Conservation (phyloP, 2,888 invertebrate species). For the Himalopsyche kuldschensis region DNA sequence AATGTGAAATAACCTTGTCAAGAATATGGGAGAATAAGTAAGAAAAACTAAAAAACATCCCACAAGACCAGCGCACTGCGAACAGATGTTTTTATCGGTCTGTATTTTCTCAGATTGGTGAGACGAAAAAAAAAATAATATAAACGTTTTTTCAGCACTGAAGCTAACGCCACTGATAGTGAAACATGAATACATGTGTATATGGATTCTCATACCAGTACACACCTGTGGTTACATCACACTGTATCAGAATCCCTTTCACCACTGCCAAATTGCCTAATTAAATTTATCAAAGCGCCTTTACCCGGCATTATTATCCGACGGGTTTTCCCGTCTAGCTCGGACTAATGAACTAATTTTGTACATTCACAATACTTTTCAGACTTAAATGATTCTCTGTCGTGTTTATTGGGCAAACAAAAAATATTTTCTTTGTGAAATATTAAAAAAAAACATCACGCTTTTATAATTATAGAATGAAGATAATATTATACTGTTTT, state of each 20-base stretch:
- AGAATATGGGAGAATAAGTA: too few species aligned
- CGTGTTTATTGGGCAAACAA: background rate
- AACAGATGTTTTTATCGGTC: too few species aligned
- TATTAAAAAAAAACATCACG: background rate
- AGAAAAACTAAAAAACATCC: too few species aligned
- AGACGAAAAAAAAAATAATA: too few species aligned
- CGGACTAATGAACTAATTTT: constrained; percentile 1
- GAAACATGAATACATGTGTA: background rate
- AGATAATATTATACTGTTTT: too few species aligned
- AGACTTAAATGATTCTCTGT: background rate
- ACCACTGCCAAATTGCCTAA: constrained; percentile 28
- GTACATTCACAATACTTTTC: background rate
- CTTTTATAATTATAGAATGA: too few species aligned
- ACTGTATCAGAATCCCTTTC: constrained; percentile 18
- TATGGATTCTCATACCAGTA: background rate
- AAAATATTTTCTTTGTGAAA: background rate
- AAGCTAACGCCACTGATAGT: background rate
- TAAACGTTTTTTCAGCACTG: background rate
- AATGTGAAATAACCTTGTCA: too few species aligned
- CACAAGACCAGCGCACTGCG: too few species aligned
- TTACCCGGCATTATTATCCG: constrained; percentile 20
- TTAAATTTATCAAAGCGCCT: constrained; percentile 28
- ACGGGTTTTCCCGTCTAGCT: background rate
- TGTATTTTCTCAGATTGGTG: too few species aligned
- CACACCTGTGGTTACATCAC: constrained; percentile 18